Conservation (phyloP, 2,797 vertebrate species). For the Hapalemur alaotrensis region DNA sequence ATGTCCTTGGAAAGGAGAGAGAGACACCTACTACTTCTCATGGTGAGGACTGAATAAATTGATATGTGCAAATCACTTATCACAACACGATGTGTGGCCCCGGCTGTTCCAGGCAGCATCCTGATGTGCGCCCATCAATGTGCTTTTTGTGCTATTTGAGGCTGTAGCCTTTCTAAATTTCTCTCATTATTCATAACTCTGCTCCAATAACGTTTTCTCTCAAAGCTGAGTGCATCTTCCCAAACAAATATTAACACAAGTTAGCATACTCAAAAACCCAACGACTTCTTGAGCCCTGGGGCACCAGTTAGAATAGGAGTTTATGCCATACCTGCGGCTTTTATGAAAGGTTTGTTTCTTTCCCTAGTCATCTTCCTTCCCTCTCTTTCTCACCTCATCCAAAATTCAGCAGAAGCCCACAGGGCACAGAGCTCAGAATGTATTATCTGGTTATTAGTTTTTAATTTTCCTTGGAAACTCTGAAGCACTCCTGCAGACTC, state of each 20-base stretch:
- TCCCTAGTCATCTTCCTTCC: not conserved
- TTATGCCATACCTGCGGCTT: not conserved
- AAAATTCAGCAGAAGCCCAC: slow-evolving; percentile 56
- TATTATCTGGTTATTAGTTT: slow-evolving; percentile 64
- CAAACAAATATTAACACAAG: slow-evolving; percentile 48
- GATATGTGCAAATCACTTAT: not conserved
- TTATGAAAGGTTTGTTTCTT: not conserved
- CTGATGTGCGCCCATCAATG: not conserved
- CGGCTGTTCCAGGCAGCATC: not conserved
- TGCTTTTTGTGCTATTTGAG: not conserved
- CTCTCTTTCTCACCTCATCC: slow-evolving; percentile 40
- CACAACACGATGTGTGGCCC: not conserved
- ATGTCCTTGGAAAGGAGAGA: not conserved
- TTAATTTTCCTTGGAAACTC: slow-evolving; percentile 67
- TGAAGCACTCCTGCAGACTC: not conserved
- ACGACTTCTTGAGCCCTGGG: not conserved
- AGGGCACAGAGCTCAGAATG: slow-evolving; percentile 48
- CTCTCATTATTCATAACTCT: slow-evolving; percentile 8
- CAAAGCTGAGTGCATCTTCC: not conserved
- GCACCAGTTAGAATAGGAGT: not conserved
- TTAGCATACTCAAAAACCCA: not conserved
- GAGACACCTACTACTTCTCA: not conserved
- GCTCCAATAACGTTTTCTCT: not conserved
- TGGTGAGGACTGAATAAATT: not conserved
- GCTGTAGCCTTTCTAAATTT: not conserved